Percentiles rank a stretch among this genome's conserved stretches.
These are phyloP conservation scores for Drosophila subsilvestris DNA, from an alignment of 2,888 invertebrate species.

Conservation along the genomic window DNA sequence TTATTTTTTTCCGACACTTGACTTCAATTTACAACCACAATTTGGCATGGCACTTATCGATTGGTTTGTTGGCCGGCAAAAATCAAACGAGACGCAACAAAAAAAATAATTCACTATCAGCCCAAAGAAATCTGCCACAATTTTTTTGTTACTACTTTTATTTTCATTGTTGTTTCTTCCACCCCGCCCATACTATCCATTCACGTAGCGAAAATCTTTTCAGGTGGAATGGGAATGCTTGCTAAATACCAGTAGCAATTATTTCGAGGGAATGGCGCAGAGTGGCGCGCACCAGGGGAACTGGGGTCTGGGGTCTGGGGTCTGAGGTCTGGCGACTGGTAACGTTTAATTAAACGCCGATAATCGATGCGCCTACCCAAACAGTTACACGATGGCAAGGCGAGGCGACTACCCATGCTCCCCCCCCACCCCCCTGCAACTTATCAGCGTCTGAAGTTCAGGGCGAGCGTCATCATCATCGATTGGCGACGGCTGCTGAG, in stretches of 20 bases:
- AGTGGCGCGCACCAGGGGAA: not conserved
- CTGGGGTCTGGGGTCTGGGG: slow-evolving; percentile 13
- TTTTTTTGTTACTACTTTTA: slow-evolving; percentile 49
- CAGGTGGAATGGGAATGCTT: slow-evolving; percentile 53
- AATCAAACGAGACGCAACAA: slow-evolving; percentile 59
- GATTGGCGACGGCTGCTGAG: not conserved
- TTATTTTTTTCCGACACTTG: slow-evolving; percentile 47
- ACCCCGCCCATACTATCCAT: slow-evolving; percentile 7
- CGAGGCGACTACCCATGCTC: slow-evolving; percentile 3
- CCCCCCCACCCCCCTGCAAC: not conserved
- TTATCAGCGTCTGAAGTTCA: slow-evolving; percentile 64
- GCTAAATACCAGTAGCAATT: slow-evolving; percentile 77
- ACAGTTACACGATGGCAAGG: slow-evolving; percentile 57
- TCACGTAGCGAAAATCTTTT: slow-evolving; percentile 52
- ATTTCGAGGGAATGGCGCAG: slow-evolving; percentile 39
- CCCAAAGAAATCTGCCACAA: slow-evolving; percentile 65
- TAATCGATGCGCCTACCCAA: slow-evolving; percentile 67
- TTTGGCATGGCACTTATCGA: slow-evolving; percentile 68
- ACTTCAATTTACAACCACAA: slow-evolving; percentile 67
- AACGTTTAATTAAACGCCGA: slow-evolving; percentile 72
- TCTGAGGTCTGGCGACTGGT: slow-evolving; percentile 11
- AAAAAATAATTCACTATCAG: slow-evolving; percentile 60
- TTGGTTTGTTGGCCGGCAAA: slow-evolving; percentile 48
- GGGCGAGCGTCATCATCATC: slow-evolving; percentile 53
- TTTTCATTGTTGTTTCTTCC: slow-evolving; percentile 16